Evolutionary conservation across 2,888 invertebrate genomes (phyloP), one percentile per base, ranked within the genome.

Genomic region (Trachelus iudaicus): DNA sequence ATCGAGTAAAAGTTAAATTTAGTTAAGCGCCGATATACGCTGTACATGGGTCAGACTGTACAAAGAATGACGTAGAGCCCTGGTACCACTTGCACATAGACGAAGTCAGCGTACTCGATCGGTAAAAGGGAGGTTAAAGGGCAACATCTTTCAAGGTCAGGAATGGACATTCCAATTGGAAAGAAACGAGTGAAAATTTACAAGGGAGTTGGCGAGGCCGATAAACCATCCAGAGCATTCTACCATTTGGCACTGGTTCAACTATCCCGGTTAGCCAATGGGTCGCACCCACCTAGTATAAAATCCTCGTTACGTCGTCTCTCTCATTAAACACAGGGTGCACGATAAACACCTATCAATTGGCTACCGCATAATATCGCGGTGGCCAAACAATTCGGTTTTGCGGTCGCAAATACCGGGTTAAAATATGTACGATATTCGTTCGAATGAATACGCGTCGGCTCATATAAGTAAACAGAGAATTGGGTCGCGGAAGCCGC

Each of bases 341-440:
- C 75, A 80, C 82, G 84, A 81, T 83, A 85, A 84, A 86, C 83
- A 81, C 80, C 79, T 81, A 83, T 81, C 75, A 71, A 74, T 77
- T 77, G 75, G 56, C 74, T 30, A 69, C 56, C 76, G 56, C 78
- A 73, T 73, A 73, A 75, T 78, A 78, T 76, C 81, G 77, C 75
- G 78, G 77, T 82, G 79, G 84, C 84, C 79, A 79, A 73, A 73
- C 81, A 77, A 81, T 82, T 85, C 23, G 56, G 85, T 86, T 86
- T 86, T 85, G 81, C 82, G 81, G 81, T 83, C 77, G 85, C 86
- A 83, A 85, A 86, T 79, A 86, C 75, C 69, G 69, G 23, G 75
- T 76, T 83, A 81, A 86, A 86, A 86, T 85, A 86, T 83, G 82
- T 83, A 86, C 81, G 83, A 80, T 80, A 82, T 81, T 56, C 79